Evolutionary conservation across 2,797 vertebrate species (phyloP), one percentile per base, ranked within the genome.

Genomic region (Manis javanica): DNA sequence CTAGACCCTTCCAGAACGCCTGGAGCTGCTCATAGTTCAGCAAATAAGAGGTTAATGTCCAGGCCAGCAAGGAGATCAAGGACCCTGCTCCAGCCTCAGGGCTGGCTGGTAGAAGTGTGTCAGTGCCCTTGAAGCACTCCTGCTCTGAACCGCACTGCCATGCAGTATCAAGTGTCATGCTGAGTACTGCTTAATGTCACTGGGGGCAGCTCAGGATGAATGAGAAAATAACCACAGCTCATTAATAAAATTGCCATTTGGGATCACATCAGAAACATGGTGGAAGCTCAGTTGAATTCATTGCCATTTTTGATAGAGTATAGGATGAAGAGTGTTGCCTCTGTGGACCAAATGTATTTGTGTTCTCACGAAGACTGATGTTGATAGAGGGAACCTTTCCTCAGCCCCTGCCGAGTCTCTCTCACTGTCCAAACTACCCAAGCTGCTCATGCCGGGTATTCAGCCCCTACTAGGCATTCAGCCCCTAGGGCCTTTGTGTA

Each of bases 181-280:
- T 92, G 72, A 49, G 85, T 4, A 21, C 82, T 39, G 77, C 86
- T 71, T 42, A 61, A 3, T 34, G n/a, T 55, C 81, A 61, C 12
- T 26, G 51, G 34, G 34, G 86, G 24, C 55, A 49, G 66, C 53
- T 81, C 71, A 37, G 87, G 49, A 71, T 94, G 82, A 84, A 77
- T 71, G 77, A 77, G 88, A 95, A 94, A 90, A 31, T 26, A 75
- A 21, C 71, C 59, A 51, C 71, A 79, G 71, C 24, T 90, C 77
- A 72, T 16, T 77, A 64, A 77, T 69, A 77, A 64, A 90, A 75
- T 64, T 71, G 85, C 82, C 66, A 37, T 68, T 68, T 72, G 77
- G 29, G 11, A 29, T 95, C 82, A 77, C 0, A 34, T 92, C 82
- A 77, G 64, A 87, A 71, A 53, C 14, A 11, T 29, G 4, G 24